phyloP scores from a whole-genome alignment of 1,140 invertebrate species.

The Aphaenogaster rudis region DNA sequence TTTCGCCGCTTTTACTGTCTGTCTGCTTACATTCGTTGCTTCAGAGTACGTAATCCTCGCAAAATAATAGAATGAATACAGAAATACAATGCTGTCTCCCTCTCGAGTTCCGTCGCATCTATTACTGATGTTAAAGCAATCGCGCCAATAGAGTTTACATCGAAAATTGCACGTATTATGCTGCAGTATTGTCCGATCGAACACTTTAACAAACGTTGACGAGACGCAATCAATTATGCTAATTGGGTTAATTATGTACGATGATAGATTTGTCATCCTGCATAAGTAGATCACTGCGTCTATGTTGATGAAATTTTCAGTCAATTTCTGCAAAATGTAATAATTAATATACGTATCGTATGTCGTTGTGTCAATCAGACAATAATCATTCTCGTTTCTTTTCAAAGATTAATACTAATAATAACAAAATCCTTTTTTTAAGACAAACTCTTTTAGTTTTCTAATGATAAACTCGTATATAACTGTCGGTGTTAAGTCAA shows the following conservation, averaged over 20 bases:
- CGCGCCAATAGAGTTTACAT: slow-evolving; percentile 12
- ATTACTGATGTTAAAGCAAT: not conserved
- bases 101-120: not conserved
- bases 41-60: not conserved
- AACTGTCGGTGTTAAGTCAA: slow-evolving; percentile 19
- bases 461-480: not conserved
- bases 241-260: slow-evolving; percentile 46
- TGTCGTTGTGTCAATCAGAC: slow-evolving; percentile 7
- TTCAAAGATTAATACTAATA: not conserved
- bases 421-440: not conserved
- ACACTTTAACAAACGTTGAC: slow-evolving; percentile 35
- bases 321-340: slow-evolving; percentile 12
- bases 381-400: not conserved
- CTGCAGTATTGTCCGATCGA: slow-evolving; percentile 10
- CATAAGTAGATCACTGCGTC: not conserved
- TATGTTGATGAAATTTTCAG: slow-evolving; percentile 24
- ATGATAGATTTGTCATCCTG: not conserved
- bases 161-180: slow-evolving; percentile 34
- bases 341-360: slow-evolving; percentile 15
- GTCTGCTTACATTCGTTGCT: not conserved
- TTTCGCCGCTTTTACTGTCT: not conserved
- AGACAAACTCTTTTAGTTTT: not conserved
- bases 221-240: slow-evolving; percentile 38
- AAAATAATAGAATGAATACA: not conserved
- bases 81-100: not conserved